A percentile compares a stretch with the other conserved stretches of the same genome.
Evolutionary conservation across 2,797 vertebrate genomes (phyloP).

Genomic region (Macrochelys suwanniensis): DNA sequence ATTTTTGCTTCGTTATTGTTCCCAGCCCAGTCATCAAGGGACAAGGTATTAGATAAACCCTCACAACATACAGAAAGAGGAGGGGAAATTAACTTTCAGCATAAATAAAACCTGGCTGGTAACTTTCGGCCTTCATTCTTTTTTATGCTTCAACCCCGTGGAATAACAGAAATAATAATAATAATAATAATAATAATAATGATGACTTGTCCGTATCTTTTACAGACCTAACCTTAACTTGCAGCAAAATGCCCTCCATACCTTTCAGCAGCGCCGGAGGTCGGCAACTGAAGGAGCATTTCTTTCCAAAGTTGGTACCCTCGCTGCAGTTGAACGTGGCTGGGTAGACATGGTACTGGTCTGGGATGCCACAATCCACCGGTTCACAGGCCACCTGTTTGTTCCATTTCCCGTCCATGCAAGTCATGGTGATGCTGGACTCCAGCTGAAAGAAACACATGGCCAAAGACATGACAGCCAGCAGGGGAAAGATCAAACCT

Average conservation of each 20-base stretch:
- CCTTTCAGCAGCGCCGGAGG: conserved; percentile 94
- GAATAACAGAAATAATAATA: conserved; percentile 53
- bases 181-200: not conserved
- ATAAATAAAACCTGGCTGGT: conserved; percentile 64
- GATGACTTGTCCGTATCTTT: not conserved
- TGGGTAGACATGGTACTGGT: conserved; percentile 95
- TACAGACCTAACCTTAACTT: not conserved
- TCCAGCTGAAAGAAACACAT: conserved; percentile 82
- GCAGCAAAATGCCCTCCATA: conserved; percentile 64
- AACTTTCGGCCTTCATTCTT: conserved; percentile 34
- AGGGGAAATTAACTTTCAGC: conserved; percentile 59
- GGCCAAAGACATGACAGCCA: conserved; percentile 34
- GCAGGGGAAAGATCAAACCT: not conserved
- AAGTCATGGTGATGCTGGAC: conserved; percentile 90
- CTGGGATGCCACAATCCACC: conserved; percentile 94
- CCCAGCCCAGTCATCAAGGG: not conserved
- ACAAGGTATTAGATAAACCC: conserved; percentile 47
- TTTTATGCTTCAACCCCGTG: conserved; percentile 66
- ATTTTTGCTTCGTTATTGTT: conserved; percentile 37
- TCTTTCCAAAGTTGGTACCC: conserved; percentile 95
- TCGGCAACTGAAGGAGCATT: conserved; percentile 92
- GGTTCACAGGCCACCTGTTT: conserved; percentile 95
- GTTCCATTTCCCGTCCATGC: conserved; percentile 95
- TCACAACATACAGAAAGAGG: conserved; percentile 20
- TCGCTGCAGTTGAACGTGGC: conserved; percentile 92